Percentiles rank a stretch among this genome's conserved stretches.
Evolutionary conservation across 2,888 invertebrate genomes (phyloP).

Genomic region (Cryptocephalus primarius): DNA sequence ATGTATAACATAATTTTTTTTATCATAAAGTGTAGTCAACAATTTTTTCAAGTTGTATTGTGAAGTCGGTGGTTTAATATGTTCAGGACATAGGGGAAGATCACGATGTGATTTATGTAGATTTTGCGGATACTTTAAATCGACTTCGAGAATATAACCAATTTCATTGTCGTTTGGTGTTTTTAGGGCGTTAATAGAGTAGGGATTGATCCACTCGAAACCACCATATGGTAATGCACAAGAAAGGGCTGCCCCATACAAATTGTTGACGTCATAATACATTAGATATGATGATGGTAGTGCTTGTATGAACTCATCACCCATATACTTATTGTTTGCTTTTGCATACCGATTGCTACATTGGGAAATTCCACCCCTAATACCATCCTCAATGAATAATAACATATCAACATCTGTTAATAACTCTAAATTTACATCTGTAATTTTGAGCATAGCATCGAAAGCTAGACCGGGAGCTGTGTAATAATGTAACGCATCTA

Average conservation of each 20-base stretch:
- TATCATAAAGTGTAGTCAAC: conserved; percentile 4
- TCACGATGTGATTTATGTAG: conserved; percentile 3
- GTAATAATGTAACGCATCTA: conserved; percentile 24
- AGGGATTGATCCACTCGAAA: conserved; percentile 1
- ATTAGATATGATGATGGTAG: neutral
- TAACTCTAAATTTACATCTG: conserved; percentile 16
- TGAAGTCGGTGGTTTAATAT: no score
- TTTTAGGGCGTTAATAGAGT: neutral
- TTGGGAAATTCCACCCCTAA: conserved; percentile 24
- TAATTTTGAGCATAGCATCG: conserved; percentile 22
- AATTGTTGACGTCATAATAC: conserved; percentile 1
- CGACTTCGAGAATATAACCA: conserved; percentile 4
- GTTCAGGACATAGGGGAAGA: conserved; percentile 4
- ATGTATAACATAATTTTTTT: conserved; percentile 4
- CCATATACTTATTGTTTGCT: conserved; percentile 25
- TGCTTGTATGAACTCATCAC: no score
- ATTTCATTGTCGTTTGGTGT: conserved; percentile 4
- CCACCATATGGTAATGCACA: neutral
- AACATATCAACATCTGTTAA: conserved; percentile 23
- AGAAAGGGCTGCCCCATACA: neutral
- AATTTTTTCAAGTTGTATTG: conserved; percentile 1
- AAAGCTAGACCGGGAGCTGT: conserved; percentile 22
- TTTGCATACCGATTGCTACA: conserved; percentile 20
- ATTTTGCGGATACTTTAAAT: conserved; percentile 2
- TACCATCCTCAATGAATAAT: conserved; percentile 21